phyloP scores from a whole-genome alignment of 2,113 vertebrate species.

The Campylorhamphus procurvoides region DNA sequence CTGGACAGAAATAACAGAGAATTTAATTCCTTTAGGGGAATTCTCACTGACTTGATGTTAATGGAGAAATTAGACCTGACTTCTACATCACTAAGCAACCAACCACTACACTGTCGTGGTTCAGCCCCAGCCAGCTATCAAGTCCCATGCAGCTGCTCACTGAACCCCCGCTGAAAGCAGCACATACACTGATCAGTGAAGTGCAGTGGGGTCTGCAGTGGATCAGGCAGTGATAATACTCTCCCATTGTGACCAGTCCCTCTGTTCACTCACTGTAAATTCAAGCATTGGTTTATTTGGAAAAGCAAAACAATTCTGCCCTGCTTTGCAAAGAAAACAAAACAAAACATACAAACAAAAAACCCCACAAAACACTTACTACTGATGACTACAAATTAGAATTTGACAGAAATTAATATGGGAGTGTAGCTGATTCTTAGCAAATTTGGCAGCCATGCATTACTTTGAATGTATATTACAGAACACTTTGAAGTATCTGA shows the following conservation, averaged over 20 bases:
- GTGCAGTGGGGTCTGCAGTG: not conserved
- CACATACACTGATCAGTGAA: not conserved
- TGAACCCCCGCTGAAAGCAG: not conserved
- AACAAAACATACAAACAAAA: not conserved
- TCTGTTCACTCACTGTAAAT: not conserved
- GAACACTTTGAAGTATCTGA: not conserved
- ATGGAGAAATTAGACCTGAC: not conserved
- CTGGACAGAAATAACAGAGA: not conserved
- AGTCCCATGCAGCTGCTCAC: not conserved
- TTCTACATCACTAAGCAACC: not conserved
- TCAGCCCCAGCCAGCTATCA: not conserved
- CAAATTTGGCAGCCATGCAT: not conserved
- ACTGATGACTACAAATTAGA: fast-evolving
- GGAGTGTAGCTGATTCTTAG: not conserved
- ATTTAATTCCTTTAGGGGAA: not conserved
- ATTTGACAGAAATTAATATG: not conserved
- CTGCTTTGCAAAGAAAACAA: not conserved
- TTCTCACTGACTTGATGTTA: not conserved
- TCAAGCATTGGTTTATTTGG: not conserved
- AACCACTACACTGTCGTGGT: not conserved
- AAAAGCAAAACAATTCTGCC: not conserved
- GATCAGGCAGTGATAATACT: not conserved
- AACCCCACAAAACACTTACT: not conserved
- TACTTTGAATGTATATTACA: not conserved
- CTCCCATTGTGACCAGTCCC: not conserved